Conservation (phyloP, 37 sponge, comb jelly and placozoan genomes). For the Chondrosia reniformis region DNA sequence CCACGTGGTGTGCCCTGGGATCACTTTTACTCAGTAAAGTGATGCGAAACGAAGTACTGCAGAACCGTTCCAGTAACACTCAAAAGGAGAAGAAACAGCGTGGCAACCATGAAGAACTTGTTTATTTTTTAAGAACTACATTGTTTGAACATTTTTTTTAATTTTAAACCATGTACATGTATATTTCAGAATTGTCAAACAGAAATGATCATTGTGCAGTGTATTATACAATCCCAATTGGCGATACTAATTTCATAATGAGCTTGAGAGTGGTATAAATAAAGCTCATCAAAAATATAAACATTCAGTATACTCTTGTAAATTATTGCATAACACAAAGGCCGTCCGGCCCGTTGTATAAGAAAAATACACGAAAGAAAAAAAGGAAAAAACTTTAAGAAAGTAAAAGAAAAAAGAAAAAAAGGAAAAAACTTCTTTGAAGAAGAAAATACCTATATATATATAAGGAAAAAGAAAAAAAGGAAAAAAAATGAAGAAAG, state of each 20-base stretch:
- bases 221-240: too few species aligned
- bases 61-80: too few species aligned
- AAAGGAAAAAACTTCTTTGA: neutral
- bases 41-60: too few species aligned
- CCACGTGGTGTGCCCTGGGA: too few species aligned
- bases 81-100: too few species aligned
- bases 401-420: slow-evolving; percentile 30
- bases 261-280: neutral
- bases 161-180: too few species aligned
- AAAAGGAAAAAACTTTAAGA: neutral
- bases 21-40: too few species aligned
- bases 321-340: neutral
- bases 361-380: neutral
- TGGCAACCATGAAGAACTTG: too few species aligned
- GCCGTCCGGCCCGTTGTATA: neutral
- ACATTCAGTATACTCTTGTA: neutral
- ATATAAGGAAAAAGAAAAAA: slow-evolving; percentile 8
- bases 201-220: too few species aligned
- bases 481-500: neutral
- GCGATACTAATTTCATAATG: neutral
- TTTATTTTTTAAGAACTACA: too few species aligned
- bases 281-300: neutral
- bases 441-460: neutral
- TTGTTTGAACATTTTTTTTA: too few species aligned
- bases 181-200: too few species aligned